These are phyloP conservation scores for Spilosoma lubricipeda DNA, from an alignment of 2,888 invertebrate species.

Conservation along the genomic window DNA sequence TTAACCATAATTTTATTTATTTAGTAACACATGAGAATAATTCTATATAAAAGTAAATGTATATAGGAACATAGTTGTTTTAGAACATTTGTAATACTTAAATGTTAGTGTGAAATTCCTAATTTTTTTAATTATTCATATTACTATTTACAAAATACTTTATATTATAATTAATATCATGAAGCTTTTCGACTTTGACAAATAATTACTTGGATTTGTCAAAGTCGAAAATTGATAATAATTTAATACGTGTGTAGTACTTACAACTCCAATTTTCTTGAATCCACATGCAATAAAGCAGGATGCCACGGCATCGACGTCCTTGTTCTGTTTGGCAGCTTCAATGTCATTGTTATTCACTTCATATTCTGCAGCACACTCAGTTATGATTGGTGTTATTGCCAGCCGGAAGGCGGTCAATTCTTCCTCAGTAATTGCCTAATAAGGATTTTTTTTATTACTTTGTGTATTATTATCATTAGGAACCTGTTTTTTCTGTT, in stretches of 20 bases:
- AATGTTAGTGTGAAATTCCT: no score
- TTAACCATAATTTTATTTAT: no score
- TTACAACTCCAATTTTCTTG: constrained; percentile 33
- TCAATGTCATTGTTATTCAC: constrained; percentile 39
- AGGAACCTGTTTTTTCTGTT: background rate
- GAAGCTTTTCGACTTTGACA: no score
- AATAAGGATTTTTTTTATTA: background rate
- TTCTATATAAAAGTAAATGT: no score
- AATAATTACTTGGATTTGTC: no score
- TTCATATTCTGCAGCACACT: constrained; percentile 29
- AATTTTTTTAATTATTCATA: no score
- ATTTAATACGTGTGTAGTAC: constrained; percentile 2
- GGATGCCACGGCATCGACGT: constrained; percentile 35
- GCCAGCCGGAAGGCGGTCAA: background rate
- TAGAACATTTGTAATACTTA: no score
- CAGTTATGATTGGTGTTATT: background rate
- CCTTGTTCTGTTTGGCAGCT: constrained; percentile 38
- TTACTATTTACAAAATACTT: no score
- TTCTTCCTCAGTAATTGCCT: constrained; percentile 7
- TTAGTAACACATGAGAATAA: no score
- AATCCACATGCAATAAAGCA: constrained; percentile 44
- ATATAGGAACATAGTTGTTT: no score
- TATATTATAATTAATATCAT: no score
- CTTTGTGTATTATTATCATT: background rate
- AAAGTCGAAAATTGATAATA: background rate